A percentile compares a stretch with the other conserved stretches of the same genome.
These are phyloP conservation scores for Panzeria rudis DNA, from an alignment of 2,888 invertebrate genomes.

Conservation along the genomic window DNA sequence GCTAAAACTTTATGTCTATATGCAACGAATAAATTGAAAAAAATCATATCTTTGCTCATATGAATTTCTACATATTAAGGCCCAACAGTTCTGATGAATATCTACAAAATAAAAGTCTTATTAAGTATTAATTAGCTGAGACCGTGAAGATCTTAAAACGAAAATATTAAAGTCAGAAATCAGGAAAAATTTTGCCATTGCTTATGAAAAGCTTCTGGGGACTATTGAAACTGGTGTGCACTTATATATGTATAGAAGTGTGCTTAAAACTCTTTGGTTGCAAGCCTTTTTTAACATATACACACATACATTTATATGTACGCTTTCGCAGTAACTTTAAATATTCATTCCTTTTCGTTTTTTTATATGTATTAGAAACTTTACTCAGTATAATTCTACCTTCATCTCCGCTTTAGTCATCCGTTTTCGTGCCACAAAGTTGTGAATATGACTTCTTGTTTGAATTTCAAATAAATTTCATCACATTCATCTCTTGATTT, in stretches of 20 bases:
- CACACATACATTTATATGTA: not conserved
- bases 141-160: no score
- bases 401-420: constrained; percentile 60
- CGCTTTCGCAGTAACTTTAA: constrained; percentile 45
- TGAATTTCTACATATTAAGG: not conserved
- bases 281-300: not conserved
- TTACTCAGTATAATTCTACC: constrained; percentile 61
- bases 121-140: no score
- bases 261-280: constrained; percentile 20
- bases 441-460: constrained; percentile 66
- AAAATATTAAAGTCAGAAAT: not conserved
- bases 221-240: not conserved
- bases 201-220: not conserved
- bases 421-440: constrained; percentile 44
- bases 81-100: not conserved
- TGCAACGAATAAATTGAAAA: constrained; percentile 39
- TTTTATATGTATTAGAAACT: constrained; percentile 19
- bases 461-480: constrained; percentile 67
- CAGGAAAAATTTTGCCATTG: not conserved
- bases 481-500: constrained; percentile 59
- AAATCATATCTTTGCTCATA: constrained; percentile 10
- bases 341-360: constrained; percentile 41
- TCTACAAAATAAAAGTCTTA: not conserved
- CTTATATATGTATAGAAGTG: not conserved
- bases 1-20: constrained; percentile 34